Percentiles rank a stretch among this genome's conserved stretches.
These are phyloP conservation scores for Hemibagrus wyckioides DNA, from an alignment of 2,113 vertebrate species.

Conservation along the genomic window DNA sequence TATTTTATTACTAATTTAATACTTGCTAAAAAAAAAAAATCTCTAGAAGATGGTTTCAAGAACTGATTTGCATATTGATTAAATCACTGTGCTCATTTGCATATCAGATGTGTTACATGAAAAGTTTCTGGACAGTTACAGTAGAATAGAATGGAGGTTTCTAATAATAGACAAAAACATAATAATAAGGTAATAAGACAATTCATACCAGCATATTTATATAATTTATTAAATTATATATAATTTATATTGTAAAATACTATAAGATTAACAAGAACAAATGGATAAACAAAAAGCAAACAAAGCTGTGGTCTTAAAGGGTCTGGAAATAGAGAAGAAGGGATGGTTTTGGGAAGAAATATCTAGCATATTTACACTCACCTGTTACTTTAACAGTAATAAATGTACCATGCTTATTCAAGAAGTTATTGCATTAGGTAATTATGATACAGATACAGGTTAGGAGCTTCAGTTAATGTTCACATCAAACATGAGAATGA, in stretches of 20 bases:
- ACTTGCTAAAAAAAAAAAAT: neutral
- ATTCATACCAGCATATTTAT: neutral
- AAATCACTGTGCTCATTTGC: neutral
- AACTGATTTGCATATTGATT: neutral
- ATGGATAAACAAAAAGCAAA: neutral
- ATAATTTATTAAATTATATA: too few species aligned
- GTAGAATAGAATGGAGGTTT: neutral
- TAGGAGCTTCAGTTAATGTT: neutral
- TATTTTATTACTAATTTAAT: neutral
- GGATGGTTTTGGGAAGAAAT: neutral
- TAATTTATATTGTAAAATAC: too few species aligned
- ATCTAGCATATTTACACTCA: neutral
- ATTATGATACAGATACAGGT: too few species aligned
- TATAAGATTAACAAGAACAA: neutral
- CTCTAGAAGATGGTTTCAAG: neutral
- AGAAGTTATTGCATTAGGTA: neutral
- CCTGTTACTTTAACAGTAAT: neutral
- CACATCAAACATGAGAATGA: neutral
- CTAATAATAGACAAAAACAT: neutral
- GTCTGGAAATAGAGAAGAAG: neutral
- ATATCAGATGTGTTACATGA: constrained; percentile 1
- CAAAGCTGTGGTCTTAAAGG: neutral
- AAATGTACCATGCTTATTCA: neutral
- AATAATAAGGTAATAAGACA: too few species aligned
- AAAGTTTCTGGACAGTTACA: neutral